phyloP scores from a whole-genome alignment of 2,797 vertebrate species.

The Premnoplex brunnescens region DNA sequence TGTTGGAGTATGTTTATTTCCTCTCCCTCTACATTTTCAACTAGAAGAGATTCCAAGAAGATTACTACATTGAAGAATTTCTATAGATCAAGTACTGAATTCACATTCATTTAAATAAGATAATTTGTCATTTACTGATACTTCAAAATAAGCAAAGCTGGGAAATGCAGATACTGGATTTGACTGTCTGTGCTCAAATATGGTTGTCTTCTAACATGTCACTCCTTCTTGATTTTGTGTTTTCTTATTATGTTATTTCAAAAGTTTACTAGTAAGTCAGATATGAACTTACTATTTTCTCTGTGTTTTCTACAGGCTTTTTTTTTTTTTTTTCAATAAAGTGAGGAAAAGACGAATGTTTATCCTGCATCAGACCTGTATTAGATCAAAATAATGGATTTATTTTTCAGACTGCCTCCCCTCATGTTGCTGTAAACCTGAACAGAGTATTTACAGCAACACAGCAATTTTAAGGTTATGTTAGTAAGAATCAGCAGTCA shows the following conservation, averaged over 20 bases:
- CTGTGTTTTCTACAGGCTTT: neutral
- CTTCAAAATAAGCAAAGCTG: neutral
- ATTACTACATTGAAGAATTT: neutral
- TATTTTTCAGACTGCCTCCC: neutral
- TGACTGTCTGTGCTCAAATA: conserved; percentile 3
- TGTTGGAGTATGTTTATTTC: neutral
- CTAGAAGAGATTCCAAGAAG: neutral
- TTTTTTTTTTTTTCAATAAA: neutral
- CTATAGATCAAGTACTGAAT: neutral
- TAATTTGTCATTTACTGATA: neutral
- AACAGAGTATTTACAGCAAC: conserved; percentile 21
- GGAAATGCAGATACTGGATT: neutral
- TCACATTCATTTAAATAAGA: neutral
- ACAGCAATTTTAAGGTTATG: conserved; percentile 14
- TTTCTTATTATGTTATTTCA: neutral
- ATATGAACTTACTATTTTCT: neutral
- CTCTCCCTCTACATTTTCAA: neutral
- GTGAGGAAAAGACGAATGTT: neutral
- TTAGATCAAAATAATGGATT: neutral
- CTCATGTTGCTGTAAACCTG: conserved; percentile 31
- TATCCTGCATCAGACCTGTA: neutral
- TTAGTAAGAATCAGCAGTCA: conserved; percentile 27
- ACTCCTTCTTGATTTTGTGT: neutral
- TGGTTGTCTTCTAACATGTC: conserved; percentile 8
- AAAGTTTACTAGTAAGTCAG: neutral